Evolutionary conservation across 2,797 vertebrate genomes (phyloP).

Genomic region (Holocentrus rufus): DNA sequence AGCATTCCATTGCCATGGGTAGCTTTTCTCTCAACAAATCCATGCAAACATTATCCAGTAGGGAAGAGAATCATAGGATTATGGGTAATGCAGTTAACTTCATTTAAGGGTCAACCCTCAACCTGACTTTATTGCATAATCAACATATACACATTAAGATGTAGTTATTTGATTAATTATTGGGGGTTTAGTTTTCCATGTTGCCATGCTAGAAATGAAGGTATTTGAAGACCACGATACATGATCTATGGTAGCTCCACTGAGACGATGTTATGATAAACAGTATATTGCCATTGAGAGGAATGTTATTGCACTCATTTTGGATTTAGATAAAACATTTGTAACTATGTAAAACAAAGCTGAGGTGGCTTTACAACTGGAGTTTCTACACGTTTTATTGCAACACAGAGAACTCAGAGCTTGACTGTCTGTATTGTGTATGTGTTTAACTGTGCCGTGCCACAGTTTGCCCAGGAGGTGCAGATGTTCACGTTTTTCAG

Average conservation of each 20-base stretch:
- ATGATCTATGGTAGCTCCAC: background rate
- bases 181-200: background rate
- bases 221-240: constrained; percentile 5
- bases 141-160: constrained; percentile 6
- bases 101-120: constrained; percentile 10
- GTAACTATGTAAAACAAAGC: background rate
- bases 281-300: background rate
- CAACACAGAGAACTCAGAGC: background rate
- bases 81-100: background rate
- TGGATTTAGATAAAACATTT: background rate
- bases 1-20: constrained; percentile 1
- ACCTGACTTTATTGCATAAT: constrained; percentile 27
- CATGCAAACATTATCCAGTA: constrained; percentile 20
- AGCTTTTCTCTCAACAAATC: constrained; percentile 5
- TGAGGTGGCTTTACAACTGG: background rate
- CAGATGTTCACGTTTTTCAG: constrained; percentile 50
- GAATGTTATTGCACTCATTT: background rate
- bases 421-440: background rate
- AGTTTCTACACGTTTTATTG: constrained; percentile 5
- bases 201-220: constrained; percentile 3
- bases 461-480: constrained; percentile 11
- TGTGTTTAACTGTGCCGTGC: constrained; percentile 24
- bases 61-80: background rate
- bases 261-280: background rate
- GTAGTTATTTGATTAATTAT: constrained; percentile 16